Conservation (phyloP, 2,797 vertebrate species). For the Triplophysa yarkandensis region DNA sequence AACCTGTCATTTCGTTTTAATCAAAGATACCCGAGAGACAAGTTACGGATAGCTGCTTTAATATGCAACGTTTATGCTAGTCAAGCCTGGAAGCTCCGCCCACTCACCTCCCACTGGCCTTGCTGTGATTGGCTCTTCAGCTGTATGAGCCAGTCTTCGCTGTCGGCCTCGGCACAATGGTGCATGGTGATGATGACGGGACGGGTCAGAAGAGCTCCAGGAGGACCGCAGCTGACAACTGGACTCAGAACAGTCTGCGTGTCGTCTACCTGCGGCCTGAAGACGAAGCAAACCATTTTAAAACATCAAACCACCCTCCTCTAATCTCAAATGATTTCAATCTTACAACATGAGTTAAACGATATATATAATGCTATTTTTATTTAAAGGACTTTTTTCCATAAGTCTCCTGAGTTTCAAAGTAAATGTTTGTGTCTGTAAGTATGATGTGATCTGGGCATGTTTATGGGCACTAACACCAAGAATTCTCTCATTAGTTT, state of each 20-base stretch:
- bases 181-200: conserved; percentile 94
- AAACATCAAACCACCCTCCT: neutral
- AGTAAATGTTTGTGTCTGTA: neutral
- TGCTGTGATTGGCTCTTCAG: conserved; percentile 89
- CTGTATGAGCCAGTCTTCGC: conserved; percentile 96
- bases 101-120: conserved; percentile 93
- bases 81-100: conserved; percentile 7
- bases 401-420: too few relatives aligned
- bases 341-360: too few relatives aligned
- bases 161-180: conserved; percentile 90
- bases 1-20: too few relatives aligned
- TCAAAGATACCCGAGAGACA: neutral
- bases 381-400: too few relatives aligned
- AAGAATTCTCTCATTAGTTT: conserved; percentile 21
- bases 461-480: neutral
- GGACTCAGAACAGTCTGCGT: conserved; percentile 91
- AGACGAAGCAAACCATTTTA: neutral
- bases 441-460: neutral
- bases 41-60: too few relatives aligned
- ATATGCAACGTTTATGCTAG: too few relatives aligned
- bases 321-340: neutral
- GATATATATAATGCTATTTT: too few relatives aligned
- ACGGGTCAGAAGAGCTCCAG: conserved; percentile 88
- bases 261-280: conserved; percentile 89
- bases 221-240: conserved; percentile 93